Conservation (phyloP, 2,888 invertebrate genomes). For the Abscondita cerata region DNA sequence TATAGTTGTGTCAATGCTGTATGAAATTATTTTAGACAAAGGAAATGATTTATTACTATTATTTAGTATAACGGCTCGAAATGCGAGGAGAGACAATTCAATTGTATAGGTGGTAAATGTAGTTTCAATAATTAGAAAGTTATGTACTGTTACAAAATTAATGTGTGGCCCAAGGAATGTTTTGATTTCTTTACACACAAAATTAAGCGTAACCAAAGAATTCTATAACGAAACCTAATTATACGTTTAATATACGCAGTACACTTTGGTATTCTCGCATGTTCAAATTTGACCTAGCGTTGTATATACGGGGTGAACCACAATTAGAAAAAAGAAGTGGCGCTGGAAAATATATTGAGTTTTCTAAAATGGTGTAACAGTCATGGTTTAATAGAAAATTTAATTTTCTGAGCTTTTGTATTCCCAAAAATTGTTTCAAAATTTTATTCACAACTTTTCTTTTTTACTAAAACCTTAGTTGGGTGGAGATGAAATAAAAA, state of each 20-base stretch:
- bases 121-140: not conserved
- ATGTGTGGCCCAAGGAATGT: conserved; percentile 10
- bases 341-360: no score
- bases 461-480: no score
- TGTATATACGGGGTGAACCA: no score
- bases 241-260: conserved; percentile 22
- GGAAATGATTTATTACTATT: conserved; percentile 11
- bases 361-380: no score
- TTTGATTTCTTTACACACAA: conserved; percentile 33
- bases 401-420: no score
- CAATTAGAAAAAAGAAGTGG: no score
- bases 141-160: not conserved
- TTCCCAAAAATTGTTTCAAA: no score
- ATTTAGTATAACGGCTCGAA: conserved; percentile 9
- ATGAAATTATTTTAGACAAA: conserved; percentile 13
- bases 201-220: conserved; percentile 29
- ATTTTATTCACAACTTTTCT: no score
- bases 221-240: conserved; percentile 26
- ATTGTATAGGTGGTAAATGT: conserved; percentile 6
- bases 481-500: no score
- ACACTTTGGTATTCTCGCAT: conserved; percentile 9
- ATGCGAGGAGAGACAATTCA: conserved; percentile 4
- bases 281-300: no score
- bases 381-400: no score
- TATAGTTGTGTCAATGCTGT: conserved; percentile 9